Conservation (phyloP, 2,113 vertebrate genomes). For the Drymodes brunneopygia region DNA sequence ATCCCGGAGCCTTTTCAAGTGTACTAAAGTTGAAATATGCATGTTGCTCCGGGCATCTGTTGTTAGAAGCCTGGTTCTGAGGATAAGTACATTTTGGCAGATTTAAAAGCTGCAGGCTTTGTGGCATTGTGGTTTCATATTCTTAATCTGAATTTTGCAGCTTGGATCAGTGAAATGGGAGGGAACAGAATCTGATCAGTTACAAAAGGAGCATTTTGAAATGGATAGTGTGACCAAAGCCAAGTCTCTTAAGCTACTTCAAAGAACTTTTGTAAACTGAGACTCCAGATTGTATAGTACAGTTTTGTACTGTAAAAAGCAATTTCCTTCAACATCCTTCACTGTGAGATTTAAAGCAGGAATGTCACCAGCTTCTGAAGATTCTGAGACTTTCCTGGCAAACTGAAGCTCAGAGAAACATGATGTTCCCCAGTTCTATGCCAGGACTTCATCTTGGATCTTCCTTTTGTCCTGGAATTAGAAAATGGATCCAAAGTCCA, state of each 20-base stretch:
- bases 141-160: constrained; percentile 33
- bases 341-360: not conserved
- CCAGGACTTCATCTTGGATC: not conserved
- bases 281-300: not conserved
- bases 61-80: not conserved
- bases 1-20: not conserved
- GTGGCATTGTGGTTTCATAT: constrained; percentile 23
- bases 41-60: not conserved
- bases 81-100: constrained; percentile 23
- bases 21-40: not conserved
- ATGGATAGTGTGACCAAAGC: not conserved
- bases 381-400: constrained; percentile 1
- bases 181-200: not conserved
- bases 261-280: constrained; percentile 40
- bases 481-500: not conserved
- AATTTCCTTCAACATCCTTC: not conserved
- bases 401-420: not conserved
- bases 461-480: not conserved
- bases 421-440: not conserved
- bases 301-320: not conserved
- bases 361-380: not conserved
- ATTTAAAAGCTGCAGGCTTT: constrained; percentile 10
- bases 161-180: constrained; percentile 1
- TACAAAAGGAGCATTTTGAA: constrained; percentile 16
- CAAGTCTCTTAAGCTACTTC: constrained; percentile 6